Conservation (phyloP, 2,113 vertebrate genomes). For the Cyanistes caeruleus region DNA sequence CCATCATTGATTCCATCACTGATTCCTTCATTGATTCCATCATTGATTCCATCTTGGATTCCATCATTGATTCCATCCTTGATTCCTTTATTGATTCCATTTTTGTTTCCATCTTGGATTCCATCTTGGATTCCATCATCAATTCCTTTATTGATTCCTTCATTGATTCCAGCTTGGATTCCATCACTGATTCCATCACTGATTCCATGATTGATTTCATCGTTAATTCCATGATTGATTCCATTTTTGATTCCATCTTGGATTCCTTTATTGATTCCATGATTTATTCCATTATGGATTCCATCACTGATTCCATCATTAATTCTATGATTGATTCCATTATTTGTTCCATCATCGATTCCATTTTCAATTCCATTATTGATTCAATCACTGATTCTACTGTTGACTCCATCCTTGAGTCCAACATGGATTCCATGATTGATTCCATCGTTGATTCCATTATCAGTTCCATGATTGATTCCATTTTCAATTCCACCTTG, state of each 20-base stretch:
- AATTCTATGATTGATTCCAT: background rate
- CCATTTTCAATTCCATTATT: background rate
- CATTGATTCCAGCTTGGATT: background rate
- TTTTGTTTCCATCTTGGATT: background rate
- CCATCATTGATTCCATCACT: background rate
- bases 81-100: background rate
- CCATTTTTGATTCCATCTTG: accelerated
- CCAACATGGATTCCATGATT: no score
- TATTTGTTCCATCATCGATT: no score
- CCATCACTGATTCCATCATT: accelerated
- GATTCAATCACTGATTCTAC: no score
- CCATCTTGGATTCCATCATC: accelerated
- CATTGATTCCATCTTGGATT: background rate
- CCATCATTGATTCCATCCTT: background rate
- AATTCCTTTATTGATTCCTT: background rate
- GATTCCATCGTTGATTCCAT: no score
- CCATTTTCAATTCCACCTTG: no score
- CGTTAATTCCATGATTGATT: accelerated
- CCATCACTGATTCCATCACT: accelerated
- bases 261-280: background rate
- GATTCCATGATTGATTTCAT: background rate
- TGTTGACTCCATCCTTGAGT: no score
- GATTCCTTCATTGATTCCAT: background rate
- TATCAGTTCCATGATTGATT: no score
- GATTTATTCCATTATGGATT: background rate